Base-by-base conservation (phyloP, 2,888 invertebrate genomes). In the Slavum lentiscoides region DNA sequence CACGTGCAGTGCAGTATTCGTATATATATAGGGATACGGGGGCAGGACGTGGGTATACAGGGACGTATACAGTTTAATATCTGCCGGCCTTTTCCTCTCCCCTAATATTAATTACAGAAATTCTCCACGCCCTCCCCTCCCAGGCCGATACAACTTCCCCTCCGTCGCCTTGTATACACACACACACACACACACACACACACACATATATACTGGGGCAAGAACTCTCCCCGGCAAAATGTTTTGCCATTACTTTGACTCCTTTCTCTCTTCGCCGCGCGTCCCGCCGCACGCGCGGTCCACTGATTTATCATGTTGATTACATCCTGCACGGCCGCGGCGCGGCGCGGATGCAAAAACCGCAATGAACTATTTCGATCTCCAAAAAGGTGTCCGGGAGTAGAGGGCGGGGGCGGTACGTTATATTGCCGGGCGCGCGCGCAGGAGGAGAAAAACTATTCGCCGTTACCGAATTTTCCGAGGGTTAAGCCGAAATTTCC, bases 261-360 rank as follows among this genome's bases (percentile, higher is more conserved):
- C 59, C 59, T 43, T 55, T 21, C 58, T 39, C 55, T 21, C 9
- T 43, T 58, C 23, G 53, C 13, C 64, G n/a, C n/a, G 30, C 30
- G 4, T 30, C 30, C 30, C 30, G 30, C 30, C 30, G 30, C 30
- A 30, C 30, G 30, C 8, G n/a, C 19, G n/a, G 77, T 59, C 69
- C 21, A 64, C 77, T 80, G 77, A 80, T 80, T 80, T 80, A 80
- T 80, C 70, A 64, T 80, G 77, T 80, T 80, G 77, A 64, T 80
- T 70, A 30, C 30, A 30, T 2, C 30, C n/a, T n/a, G n/a, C n/a
- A n/a, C n/a, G n/a, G 64, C 75, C 67, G 30, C 39, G 39, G 61
- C 61, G 74, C 55, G 49, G 58, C n/a, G 59, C 30, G 21, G 49
- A 80, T 80, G 69, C 77, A 80, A 80, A 77, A 80, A 80, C 77